Percentiles rank a stretch among this genome's conserved stretches.
Evolutionary conservation across 2,888 invertebrate genomes (phyloP).

Genomic region (Calliopum simillimum): DNA sequence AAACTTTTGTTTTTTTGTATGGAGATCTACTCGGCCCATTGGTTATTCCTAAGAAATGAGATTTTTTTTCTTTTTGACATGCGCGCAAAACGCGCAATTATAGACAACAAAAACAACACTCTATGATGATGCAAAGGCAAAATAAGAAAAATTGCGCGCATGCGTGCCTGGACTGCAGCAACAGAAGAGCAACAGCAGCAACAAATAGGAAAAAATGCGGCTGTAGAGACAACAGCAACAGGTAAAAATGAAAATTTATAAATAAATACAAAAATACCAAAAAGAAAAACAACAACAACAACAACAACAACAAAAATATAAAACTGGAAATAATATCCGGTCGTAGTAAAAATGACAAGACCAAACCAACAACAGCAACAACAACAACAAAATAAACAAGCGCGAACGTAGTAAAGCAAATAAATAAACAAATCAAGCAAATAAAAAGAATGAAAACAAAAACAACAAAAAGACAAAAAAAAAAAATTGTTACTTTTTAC

Average conservation of each 20-base stretch:
- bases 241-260: slow-evolving; percentile 25
- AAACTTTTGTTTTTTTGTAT: too few relatives aligned
- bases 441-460: slow-evolving; percentile 41
- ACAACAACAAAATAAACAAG: slow-evolving; percentile 43
- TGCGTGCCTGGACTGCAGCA: slow-evolving; percentile 26
- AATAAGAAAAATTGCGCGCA: slow-evolving; percentile 32
- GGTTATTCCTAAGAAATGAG: too few relatives aligned
- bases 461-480: slow-evolving; percentile 31
- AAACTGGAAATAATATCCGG: slow-evolving; percentile 60
- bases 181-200: slow-evolving; percentile 38
- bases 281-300: slow-evolving; percentile 8
- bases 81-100: slow-evolving; percentile 58
- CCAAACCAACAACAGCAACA: slow-evolving; percentile 30
- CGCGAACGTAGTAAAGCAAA: slow-evolving; percentile 26
- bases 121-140: slow-evolving; percentile 31
- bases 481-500: slow-evolving; percentile 15
- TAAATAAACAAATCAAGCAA: slow-evolving; percentile 22
- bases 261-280: not conserved
- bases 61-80: slow-evolving; percentile 55
- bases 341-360: slow-evolving; percentile 58
- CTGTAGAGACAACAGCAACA: slow-evolving; percentile 16
- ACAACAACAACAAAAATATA: not conserved
- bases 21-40: too few relatives aligned
- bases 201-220: slow-evolving; percentile 22
- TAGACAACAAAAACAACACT: slow-evolving; percentile 43